A percentile compares a stretch with the other conserved stretches of the same genome.
Conservation (phyloP, 1,140 invertebrate genomes). For the Tetramorium alpestre region DNA sequence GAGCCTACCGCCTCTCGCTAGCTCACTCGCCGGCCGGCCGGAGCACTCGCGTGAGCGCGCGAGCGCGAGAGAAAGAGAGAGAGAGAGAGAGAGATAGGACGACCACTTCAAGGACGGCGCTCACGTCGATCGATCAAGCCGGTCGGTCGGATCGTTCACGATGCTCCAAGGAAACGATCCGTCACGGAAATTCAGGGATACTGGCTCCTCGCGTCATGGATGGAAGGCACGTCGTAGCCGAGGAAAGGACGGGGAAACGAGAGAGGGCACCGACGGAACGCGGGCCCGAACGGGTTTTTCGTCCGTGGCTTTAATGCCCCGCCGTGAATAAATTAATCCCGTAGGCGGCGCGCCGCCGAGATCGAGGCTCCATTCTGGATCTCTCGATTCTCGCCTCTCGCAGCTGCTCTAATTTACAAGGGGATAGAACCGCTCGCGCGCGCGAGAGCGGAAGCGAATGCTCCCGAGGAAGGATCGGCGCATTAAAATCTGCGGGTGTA, state of each 20-base stretch:
- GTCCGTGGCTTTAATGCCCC: conserved; percentile 23
- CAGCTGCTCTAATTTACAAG: conserved; percentile 8
- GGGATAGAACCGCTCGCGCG: not conserved
- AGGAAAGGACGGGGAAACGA: not conserved
- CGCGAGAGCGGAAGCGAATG: not conserved
- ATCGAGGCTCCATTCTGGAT: not conserved
- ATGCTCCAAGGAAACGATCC: conserved; percentile 64
- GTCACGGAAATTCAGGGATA: conserved; percentile 57
- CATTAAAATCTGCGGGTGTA: not conserved
- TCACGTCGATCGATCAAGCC: conserved; percentile 69
- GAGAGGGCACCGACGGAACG: not conserved
- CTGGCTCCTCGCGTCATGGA: conserved; percentile 18
- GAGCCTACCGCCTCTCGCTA: conserved; percentile 44
- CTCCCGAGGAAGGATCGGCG: not conserved
- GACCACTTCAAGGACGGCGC: conserved; percentile 81
- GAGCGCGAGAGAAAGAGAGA: not conserved
- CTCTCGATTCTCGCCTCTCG: not conserved
- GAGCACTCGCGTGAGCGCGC: not conserved
- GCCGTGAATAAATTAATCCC: conserved; percentile 56
- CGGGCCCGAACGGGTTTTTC: conserved; percentile 5
- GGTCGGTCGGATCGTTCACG: conserved; percentile 67
- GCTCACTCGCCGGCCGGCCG: conserved; percentile 2
- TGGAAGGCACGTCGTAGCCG: not conserved
- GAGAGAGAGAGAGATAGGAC: conserved; percentile 70
- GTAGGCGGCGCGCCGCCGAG: conserved; percentile 9